A percentile compares a stretch with the other conserved stretches of the same genome.
Conservation (phyloP, 2,797 vertebrate genomes). For the Chanos chanos region DNA sequence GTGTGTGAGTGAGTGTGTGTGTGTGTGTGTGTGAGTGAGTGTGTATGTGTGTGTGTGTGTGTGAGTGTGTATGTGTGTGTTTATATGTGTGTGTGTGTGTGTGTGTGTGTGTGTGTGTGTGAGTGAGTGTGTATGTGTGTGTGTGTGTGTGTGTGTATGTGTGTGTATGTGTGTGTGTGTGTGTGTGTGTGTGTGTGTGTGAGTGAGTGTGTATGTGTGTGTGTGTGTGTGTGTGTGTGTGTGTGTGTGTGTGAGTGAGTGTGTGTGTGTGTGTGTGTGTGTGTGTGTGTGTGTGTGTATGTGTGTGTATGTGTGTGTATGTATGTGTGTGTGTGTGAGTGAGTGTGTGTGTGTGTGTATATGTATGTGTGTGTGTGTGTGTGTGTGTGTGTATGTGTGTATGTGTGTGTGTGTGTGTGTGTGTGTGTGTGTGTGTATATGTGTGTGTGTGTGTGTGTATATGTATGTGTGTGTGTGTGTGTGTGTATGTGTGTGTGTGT, state of each 20-base stretch:
- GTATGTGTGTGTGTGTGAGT: no score
- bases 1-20: not conserved
- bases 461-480: not conserved
- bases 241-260: not conserved
- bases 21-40: no score
- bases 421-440: not conserved
- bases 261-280: not conserved
- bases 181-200: not conserved
- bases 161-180: not conserved
- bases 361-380: not conserved
- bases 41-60: no score
- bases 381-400: not conserved
- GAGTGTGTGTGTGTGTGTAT: not conserved
- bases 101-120: not conserved
- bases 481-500: not conserved
- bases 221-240: not conserved
- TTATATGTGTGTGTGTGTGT: not conserved
- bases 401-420: not conserved
- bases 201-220: not conserved
- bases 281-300: not conserved
- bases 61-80: not conserved
- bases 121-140: not conserved
- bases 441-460: not conserved
- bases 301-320: not conserved
- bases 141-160: not conserved